These are phyloP conservation scores for Micronycteris hirsuta DNA, from an alignment of 2,113 vertebrate species.

Conservation along the genomic window DNA sequence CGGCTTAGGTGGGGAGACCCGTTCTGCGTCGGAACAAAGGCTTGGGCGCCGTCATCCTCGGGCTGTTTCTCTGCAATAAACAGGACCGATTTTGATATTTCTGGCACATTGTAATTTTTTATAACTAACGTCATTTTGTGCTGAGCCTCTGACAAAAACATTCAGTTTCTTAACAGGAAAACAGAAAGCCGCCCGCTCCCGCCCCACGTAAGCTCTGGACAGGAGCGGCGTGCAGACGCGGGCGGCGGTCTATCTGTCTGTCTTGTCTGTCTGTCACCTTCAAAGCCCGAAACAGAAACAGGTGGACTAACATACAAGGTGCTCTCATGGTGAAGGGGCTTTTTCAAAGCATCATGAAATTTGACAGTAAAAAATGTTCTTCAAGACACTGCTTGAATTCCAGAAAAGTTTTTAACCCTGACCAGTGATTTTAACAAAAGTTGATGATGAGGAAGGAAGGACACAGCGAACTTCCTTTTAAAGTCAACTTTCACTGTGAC, in stretches of 20 bases:
- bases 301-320: not conserved
- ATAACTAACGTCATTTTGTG: not conserved
- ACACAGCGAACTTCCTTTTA: not conserved
- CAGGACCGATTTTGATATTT: conserved; percentile 33
- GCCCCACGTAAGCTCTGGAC: not conserved
- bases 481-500: not conserved
- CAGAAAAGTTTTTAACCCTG: not conserved
- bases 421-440: not conserved
- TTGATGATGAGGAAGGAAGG: not conserved
- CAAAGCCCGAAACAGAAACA: not conserved
- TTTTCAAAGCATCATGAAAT: not conserved
- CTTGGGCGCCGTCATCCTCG: conserved; percentile 74
- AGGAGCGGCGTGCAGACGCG: not conserved
- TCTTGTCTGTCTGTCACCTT: not conserved
- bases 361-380: not conserved
- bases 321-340: not conserved
- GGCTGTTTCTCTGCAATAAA: conserved; percentile 78
- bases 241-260: not conserved
- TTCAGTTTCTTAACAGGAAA: not conserved
- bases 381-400: not conserved
- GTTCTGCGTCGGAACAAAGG: conserved; percentile 70
- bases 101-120: not conserved
- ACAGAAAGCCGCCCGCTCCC: not conserved
- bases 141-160: not conserved
- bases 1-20: conserved; percentile 84